phyloP scores from a whole-genome alignment of 2,888 invertebrate species.

The Leucophenga maculata region DNA sequence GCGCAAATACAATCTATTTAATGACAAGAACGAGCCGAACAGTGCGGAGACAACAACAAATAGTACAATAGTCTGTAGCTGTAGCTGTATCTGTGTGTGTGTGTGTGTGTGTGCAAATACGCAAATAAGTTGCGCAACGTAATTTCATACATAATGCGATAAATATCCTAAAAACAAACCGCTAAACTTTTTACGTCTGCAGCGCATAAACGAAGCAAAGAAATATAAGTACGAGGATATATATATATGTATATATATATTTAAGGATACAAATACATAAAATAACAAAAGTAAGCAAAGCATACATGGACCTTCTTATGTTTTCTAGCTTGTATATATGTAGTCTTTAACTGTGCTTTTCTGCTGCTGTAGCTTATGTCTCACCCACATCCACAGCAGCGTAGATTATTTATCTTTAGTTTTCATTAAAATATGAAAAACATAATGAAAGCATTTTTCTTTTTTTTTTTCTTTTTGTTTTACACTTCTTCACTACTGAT shows the following conservation, averaged over 20 bases:
- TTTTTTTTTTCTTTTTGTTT: too few species aligned
- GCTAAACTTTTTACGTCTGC: constrained; percentile 1
- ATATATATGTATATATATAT: background rate
- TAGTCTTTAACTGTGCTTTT: background rate
- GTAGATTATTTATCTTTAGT: background rate
- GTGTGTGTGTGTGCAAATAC: background rate
- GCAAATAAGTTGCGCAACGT: background rate
- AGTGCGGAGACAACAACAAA: too few species aligned
- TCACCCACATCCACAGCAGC: background rate
- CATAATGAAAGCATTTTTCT: background rate
- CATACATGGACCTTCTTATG: background rate
- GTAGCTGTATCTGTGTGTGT: background rate
- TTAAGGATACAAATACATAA: background rate
- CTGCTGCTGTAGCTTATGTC: background rate
- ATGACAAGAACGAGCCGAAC: too few species aligned
- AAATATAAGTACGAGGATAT: background rate
- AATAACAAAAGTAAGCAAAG: background rate
- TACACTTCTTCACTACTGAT: too few species aligned
- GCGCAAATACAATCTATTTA: too few species aligned
- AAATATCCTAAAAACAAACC: background rate
- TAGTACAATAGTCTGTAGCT: too few species aligned
- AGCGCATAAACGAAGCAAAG: background rate
- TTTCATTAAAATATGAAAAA: background rate
- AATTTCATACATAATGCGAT: constrained; percentile 2
- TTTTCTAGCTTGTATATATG: background rate